These are phyloP conservation scores for Dendropsophus ebraccatus DNA, from an alignment of 2,113 vertebrate species.

Conservation along the genomic window DNA sequence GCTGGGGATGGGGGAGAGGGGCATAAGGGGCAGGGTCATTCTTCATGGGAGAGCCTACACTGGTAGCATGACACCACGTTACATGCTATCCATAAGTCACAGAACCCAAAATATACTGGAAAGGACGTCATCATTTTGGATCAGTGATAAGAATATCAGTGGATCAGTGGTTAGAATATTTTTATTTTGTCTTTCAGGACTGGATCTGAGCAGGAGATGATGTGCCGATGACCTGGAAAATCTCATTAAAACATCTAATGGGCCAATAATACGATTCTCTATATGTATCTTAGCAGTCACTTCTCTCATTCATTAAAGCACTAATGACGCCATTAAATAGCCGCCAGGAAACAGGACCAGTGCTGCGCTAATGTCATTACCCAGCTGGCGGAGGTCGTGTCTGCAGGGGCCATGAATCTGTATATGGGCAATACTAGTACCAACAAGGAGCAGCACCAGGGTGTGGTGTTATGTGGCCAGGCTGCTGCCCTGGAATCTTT, in stretches of 20 bases:
- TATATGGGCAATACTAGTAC: neutral
- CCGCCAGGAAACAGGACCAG: too few species aligned
- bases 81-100: too few species aligned
- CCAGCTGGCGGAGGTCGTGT: neutral
- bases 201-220: neutral
- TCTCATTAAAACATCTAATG: slow-evolving; percentile 4
- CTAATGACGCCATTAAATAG: neutral
- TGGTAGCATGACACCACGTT: too few species aligned
- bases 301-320: neutral
- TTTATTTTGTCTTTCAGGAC: too few species aligned
- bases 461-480: neutral
- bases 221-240: neutral
- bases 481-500: too few species aligned
- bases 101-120: too few species aligned
- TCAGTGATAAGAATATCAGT: too few species aligned
- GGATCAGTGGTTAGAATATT: too few species aligned
- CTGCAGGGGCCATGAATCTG: neutral
- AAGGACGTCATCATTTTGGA: too few species aligned
- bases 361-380: neutral
- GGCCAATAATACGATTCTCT: neutral
- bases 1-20: too few species aligned
- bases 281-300: neutral
- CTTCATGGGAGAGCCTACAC: too few species aligned
- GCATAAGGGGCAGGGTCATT: too few species aligned
- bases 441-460: neutral